These are phyloP conservation scores for Melanotaenia boesemani DNA, from an alignment of 2,797 vertebrate genomes.

Conservation along the genomic window DNA sequence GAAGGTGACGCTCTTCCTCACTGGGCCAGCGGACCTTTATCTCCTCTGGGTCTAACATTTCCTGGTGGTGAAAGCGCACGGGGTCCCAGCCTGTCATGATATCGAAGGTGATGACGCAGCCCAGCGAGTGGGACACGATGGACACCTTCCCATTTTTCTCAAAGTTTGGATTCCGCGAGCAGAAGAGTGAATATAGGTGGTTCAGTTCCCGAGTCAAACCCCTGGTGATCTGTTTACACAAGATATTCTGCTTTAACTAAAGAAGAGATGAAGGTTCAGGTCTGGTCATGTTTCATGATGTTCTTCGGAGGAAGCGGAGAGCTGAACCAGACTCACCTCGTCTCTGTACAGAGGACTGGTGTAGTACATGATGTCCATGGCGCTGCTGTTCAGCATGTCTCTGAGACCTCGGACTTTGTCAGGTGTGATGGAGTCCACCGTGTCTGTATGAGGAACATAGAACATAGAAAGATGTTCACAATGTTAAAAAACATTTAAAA, in stretches of 20 bases:
- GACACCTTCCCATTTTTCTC: constrained; percentile 94
- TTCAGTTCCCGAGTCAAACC: constrained; percentile 96
- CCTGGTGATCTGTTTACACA: constrained; percentile 87
- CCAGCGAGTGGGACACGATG: constrained; percentile 95
- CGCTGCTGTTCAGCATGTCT: constrained; percentile 98
- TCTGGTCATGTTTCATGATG: neutral
- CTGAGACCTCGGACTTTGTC: constrained; percentile 95
- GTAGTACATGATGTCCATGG: constrained; percentile 99
- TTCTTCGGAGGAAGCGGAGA: neutral
- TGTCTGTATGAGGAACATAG: constrained; percentile 81
- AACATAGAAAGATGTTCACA: no score
- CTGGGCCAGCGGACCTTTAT: constrained; percentile 83
- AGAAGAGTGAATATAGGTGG: constrained; percentile 94
- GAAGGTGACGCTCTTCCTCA: constrained; percentile 87
- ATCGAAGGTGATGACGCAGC: constrained; percentile 97
- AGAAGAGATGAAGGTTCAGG: neutral
- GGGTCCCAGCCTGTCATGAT: constrained; percentile 99
- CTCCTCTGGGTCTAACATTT: constrained; percentile 87
- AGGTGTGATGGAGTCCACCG: constrained; percentile 96
- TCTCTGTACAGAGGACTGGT: constrained; percentile 97
- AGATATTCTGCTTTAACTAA: neutral
- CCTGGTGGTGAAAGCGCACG: constrained; percentile 88
- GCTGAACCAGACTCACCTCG: constrained; percentile 83
- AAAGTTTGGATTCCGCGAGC: constrained; percentile 94
- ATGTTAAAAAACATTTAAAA: no score